A percentile compares a stretch with the other conserved stretches of the same genome.
phyloP scores from a whole-genome alignment of 2,113 vertebrate species.

The Ceyx cyanopectus region DNA sequence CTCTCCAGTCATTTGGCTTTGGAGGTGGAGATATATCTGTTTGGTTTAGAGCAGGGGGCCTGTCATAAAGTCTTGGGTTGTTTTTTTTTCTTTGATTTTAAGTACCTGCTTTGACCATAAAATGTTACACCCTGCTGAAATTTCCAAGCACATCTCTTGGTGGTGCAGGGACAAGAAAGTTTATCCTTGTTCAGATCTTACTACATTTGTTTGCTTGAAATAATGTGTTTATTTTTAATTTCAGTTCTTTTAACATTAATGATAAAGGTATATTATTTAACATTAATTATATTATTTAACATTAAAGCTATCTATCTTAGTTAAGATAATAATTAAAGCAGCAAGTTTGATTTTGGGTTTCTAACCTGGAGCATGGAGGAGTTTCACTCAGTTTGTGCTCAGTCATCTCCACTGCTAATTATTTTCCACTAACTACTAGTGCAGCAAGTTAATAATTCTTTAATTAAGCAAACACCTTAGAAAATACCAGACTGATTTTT shows the following conservation, averaged over 20 bases:
- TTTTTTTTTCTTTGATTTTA: not conserved
- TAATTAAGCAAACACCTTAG: not conserved
- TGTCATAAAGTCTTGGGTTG: not conserved
- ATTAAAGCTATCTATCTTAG: no score
- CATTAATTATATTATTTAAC: no score
- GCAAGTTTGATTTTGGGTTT: no score
- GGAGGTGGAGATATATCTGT: not conserved
- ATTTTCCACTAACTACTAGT: no score
- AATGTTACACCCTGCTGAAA: not conserved
- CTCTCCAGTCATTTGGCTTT: not conserved
- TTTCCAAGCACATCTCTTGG: not conserved
- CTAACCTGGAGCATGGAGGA: no score
- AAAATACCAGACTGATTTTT: not conserved
- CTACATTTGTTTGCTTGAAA: not conserved
- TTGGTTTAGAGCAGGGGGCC: not conserved
- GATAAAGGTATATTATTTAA: no score
- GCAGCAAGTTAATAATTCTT: no score
- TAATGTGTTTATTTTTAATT: no score
- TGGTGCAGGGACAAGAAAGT: not conserved
- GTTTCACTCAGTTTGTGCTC: no score
- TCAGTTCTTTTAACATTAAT: not conserved
- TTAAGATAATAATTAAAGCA: no score
- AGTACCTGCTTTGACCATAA: not conserved
- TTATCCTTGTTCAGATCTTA: not conserved
- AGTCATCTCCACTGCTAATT: no score